phyloP scores from a whole-genome alignment of 30 jellyfish, hydroid and myxozoan genomes.

The Turritopsis dohrnii region DNA sequence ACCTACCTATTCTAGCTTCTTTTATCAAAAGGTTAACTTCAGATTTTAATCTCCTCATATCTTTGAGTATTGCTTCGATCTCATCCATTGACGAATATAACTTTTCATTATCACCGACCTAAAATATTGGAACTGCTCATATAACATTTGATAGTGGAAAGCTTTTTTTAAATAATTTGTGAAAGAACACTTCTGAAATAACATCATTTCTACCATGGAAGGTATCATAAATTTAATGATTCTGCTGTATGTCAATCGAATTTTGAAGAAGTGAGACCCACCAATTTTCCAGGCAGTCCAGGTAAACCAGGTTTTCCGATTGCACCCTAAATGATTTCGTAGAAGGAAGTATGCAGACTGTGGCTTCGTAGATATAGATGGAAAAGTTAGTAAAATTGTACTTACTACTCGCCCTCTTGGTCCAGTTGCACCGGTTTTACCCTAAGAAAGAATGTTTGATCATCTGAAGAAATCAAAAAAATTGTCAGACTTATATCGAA shows the following conservation, averaged over 20 bases:
- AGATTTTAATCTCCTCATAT: conserved; percentile 36
- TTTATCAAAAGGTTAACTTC: conserved; percentile 39
- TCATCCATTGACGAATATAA: conserved; percentile 70
- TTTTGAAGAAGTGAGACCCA: conserved; percentile 19
- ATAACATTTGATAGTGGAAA: too few species aligned
- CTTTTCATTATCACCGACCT: conserved; percentile 68
- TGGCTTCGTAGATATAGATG: background rate
- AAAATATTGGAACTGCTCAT: background rate
- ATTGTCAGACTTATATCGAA: too few species aligned
- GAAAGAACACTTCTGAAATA: too few species aligned
- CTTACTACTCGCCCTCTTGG: conserved; percentile 82
- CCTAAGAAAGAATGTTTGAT: conserved; percentile 30
- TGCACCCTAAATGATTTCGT: conserved; percentile 47
- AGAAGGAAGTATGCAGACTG: background rate
- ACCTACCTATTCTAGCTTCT: conserved; percentile 60
- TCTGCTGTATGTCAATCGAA: background rate
- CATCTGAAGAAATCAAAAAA: too few species aligned
- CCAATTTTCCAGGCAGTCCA: conserved; percentile 91
- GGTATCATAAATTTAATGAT: background rate
- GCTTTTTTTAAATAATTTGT: too few species aligned
- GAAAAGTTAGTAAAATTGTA: too few species aligned
- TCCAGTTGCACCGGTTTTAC: conserved; percentile 60
- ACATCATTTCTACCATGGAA: too few species aligned
- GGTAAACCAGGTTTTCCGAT: conserved; percentile 93
- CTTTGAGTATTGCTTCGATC: conserved; percentile 59